Percentiles rank a stretch among this genome's conserved stretches.
These are phyloP conservation scores for Anodontia alba DNA, from an alignment of 2,888 invertebrate genomes.

Conservation along the genomic window DNA sequence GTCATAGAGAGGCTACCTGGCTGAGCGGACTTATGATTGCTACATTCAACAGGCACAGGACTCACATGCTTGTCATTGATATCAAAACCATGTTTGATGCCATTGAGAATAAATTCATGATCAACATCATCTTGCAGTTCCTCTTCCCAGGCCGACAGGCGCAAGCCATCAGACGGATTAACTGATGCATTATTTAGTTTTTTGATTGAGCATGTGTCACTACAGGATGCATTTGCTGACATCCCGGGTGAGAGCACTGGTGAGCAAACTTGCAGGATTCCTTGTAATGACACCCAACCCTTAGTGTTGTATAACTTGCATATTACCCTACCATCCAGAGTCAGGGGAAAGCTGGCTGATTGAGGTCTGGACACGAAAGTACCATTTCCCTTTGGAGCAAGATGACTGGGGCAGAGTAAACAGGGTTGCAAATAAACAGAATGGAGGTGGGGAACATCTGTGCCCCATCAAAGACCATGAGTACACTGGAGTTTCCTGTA, in stretches of 20 bases:
- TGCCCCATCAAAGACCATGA: slow-evolving; percentile 12
- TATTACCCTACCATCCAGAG: not conserved
- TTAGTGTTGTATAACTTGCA: slow-evolving; percentile 4
- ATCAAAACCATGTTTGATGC: not conserved
- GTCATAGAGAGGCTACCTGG: not conserved
- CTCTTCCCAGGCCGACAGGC: not conserved
- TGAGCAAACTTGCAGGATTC: not conserved
- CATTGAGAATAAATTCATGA: not conserved
- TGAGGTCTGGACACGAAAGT: not conserved
- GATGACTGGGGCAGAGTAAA: not conserved
- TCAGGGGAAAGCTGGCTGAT: not conserved
- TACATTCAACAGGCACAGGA: not conserved
- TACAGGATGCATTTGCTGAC: slow-evolving; percentile 3
- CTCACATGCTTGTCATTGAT: not conserved
- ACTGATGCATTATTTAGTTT: not conserved
- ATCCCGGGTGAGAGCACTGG: not conserved
- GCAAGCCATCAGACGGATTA: not conserved
- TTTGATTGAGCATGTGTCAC: not conserved
- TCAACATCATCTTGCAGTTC: not conserved
- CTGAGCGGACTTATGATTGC: not conserved
- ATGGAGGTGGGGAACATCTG: slow-evolving; percentile 16
- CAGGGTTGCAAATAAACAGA: not conserved
- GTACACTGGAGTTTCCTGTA: slow-evolving; percentile 6
- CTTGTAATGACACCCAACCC: slow-evolving; percentile 6
- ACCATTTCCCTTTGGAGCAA: not conserved